Evolutionary conservation across 2,113 vertebrate genomes (phyloP).

Genomic region (Addax nasomaculatus): DNA sequence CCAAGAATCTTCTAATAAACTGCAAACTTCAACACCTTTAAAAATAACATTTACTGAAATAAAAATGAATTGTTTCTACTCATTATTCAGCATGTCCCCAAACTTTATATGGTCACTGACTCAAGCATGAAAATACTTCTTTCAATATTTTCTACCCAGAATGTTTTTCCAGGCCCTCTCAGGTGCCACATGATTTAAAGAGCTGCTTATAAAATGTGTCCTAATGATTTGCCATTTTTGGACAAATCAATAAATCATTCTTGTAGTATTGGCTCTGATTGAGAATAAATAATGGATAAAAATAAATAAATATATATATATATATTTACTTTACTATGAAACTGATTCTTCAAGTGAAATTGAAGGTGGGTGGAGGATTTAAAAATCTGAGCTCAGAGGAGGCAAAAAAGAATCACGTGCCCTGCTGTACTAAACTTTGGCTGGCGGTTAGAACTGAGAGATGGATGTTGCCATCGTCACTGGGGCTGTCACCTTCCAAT

Average conservation of each 20-base stretch:
- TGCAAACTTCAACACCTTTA: slow-evolving; percentile 40
- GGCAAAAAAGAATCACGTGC: background rate
- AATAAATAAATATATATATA: background rate
- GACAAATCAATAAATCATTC: slow-evolving; percentile 62
- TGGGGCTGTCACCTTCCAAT: background rate
- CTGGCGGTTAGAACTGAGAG: background rate
- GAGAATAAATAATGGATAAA: slow-evolving; percentile 53
- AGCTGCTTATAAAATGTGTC: slow-evolving; percentile 48
- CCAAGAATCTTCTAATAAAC: slow-evolving; percentile 30
- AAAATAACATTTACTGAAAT: slow-evolving; percentile 54
- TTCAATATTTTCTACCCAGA: slow-evolving; percentile 34
- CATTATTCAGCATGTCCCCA: slow-evolving; percentile 30
- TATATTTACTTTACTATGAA: background rate
- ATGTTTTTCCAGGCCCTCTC: background rate
- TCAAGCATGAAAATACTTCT: slow-evolving; percentile 45
- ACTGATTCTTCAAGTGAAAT: background rate
- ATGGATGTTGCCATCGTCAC: background rate
- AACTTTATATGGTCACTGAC: slow-evolving; percentile 36
- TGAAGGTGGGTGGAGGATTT: background rate
- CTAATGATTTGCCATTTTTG: slow-evolving; percentile 39
- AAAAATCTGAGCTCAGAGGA: background rate
- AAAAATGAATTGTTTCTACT: slow-evolving; percentile 41
- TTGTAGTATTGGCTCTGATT: background rate
- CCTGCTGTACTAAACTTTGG: fast-evolving
- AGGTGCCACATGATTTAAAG: slow-evolving; percentile 51